Conservation (phyloP, 2,888 invertebrate species). For the Ochropleura plecta region DNA sequence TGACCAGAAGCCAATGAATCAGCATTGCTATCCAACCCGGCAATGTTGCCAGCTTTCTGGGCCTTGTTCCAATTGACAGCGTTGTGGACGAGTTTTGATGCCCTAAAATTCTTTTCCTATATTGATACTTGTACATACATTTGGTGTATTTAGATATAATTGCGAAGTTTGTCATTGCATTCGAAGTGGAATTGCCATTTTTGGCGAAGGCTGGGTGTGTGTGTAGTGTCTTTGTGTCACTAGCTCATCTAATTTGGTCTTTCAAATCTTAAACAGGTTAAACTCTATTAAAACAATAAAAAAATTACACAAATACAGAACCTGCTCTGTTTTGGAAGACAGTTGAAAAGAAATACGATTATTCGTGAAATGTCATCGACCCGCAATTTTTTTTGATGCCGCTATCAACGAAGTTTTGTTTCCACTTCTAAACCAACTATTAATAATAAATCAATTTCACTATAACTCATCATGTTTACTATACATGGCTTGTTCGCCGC, state of each 20-base stretch:
- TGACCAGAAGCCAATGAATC: too few species aligned
- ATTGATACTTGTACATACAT: not conserved
- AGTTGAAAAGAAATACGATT: not conserved
- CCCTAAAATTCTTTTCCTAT: too few species aligned
- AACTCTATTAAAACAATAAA: not conserved
- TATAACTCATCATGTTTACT: constrained; percentile 34
- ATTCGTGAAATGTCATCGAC: not conserved
- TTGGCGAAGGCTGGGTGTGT: not conserved
- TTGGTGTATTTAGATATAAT: not conserved
- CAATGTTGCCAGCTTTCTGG: too few species aligned
- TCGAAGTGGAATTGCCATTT: not conserved
- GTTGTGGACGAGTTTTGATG: too few species aligned
- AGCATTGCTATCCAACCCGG: too few species aligned
- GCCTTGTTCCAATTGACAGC: too few species aligned
- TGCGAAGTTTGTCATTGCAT: not conserved
- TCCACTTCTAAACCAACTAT: not conserved
- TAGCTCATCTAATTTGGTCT: not conserved
- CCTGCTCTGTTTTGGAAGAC: not conserved
- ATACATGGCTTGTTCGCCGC: constrained; percentile 5
- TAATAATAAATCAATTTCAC: constrained; percentile 2
- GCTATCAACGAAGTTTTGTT: constrained; percentile 4
- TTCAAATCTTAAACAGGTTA: not conserved
- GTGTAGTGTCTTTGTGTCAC: not conserved
- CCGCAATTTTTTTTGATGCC: too few species aligned
- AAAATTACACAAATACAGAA: not conserved